These are phyloP conservation scores for Planiliza haematocheilus DNA, from an alignment of 2,113 vertebrate genomes.

Conservation along the genomic window DNA sequence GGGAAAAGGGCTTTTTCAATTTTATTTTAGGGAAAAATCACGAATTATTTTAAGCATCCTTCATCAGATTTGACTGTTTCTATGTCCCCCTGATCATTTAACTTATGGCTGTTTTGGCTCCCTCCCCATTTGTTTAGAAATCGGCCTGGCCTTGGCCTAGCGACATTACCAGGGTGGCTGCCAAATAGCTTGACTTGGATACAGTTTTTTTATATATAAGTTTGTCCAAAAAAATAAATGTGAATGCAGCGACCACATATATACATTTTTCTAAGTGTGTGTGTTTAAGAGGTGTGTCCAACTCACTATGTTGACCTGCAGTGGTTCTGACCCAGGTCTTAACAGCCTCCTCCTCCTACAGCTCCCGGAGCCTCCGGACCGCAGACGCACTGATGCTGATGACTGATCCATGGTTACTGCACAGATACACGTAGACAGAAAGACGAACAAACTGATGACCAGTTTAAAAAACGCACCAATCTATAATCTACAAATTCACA, in stretches of 20 bases:
- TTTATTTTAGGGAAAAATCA: too few species aligned
- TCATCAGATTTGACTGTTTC: too few species aligned
- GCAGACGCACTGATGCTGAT: conserved; percentile 74
- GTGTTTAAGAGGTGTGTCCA: conserved; percentile 10
- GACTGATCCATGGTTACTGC: conserved; percentile 66
- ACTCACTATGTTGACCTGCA: conserved; percentile 89
- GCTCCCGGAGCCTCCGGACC: conserved; percentile 77
- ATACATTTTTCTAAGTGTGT: conserved; percentile 5
- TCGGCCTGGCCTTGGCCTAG: too few species aligned
- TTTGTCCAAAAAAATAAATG: too few species aligned
- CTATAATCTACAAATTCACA: conserved; percentile 12
- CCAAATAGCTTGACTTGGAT: too few species aligned
- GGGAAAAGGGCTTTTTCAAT: too few species aligned
- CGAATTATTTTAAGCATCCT: too few species aligned
- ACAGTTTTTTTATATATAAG: too few species aligned
- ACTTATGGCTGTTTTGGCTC: too few species aligned
- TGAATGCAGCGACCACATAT: neutral
- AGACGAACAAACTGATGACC: conserved; percentile 8
- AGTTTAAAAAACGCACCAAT: conserved; percentile 9
- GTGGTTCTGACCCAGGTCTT: conserved; percentile 87
- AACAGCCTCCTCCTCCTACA: conserved; percentile 85
- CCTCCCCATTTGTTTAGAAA: too few species aligned
- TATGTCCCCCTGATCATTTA: too few species aligned
- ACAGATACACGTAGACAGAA: neutral
- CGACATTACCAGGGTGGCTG: too few species aligned